These are phyloP conservation scores for Gymnothorax reevesii DNA, from an alignment of 2,797 vertebrate genomes.

Conservation along the genomic window DNA sequence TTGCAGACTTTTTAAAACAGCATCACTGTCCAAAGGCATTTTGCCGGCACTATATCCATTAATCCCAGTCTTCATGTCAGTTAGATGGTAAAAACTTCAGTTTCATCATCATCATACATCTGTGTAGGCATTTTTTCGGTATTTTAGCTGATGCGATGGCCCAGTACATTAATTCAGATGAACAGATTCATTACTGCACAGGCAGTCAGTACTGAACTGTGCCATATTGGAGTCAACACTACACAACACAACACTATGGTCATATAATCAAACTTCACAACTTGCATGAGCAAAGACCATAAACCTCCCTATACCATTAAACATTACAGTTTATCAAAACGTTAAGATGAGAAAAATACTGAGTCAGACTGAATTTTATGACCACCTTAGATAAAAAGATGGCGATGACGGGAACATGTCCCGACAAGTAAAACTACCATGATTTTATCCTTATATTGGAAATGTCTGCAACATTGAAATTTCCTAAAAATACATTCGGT, in stretches of 20 bases:
- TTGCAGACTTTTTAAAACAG: too few relatives aligned
- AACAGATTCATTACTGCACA: neutral
- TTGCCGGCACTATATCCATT: neutral
- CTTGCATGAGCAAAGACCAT: neutral
- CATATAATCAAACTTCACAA: neutral
- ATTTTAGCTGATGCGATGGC: neutral
- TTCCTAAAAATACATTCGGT: too few relatives aligned
- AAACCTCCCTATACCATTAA: too few relatives aligned
- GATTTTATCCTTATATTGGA: too few relatives aligned
- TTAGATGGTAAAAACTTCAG: neutral
- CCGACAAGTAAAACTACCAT: too few relatives aligned
- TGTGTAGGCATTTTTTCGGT: neutral
- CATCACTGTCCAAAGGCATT: neutral
- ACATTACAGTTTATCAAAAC: too few relatives aligned
- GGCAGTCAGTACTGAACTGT: conserved; percentile 25
- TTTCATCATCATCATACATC: neutral
- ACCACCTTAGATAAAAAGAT: too few relatives aligned
- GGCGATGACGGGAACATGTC: too few relatives aligned
- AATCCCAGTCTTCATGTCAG: neutral
- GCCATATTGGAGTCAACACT: neutral
- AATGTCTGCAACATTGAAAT: too few relatives aligned
- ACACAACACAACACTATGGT: neutral
- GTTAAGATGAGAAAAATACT: too few relatives aligned
- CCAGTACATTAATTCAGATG: neutral
- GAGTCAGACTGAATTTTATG: too few relatives aligned